Evolutionary conservation across 2,113 vertebrate genomes (phyloP).

Genomic region (Brachyhypopomus gauderio): DNA sequence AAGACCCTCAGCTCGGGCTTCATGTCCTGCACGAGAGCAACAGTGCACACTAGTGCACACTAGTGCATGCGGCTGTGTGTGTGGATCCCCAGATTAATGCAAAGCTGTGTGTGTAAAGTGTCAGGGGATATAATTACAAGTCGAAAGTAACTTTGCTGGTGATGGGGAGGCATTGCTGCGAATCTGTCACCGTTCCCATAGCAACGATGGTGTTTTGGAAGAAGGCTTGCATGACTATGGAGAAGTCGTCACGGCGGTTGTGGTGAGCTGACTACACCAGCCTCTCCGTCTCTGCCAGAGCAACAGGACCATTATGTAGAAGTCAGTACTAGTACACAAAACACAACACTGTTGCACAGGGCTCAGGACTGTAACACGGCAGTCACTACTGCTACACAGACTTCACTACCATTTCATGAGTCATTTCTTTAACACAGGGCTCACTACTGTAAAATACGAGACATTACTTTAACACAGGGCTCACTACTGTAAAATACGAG

Average conservation of each 20-base stretch:
- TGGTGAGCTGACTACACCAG: slow-evolving; percentile 74
- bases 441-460: no score
- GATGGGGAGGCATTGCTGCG: neutral
- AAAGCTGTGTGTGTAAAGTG: no score
- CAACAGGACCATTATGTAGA: neutral
- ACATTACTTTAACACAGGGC: no score
- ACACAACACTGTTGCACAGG: no score
- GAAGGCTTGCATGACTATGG: slow-evolving; percentile 83
- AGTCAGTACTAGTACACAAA: no score
- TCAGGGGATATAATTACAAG: neutral
- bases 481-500: no score
- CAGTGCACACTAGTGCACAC: neutral
- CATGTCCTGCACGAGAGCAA: slow-evolving; percentile 68
- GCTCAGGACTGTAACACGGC: no score
- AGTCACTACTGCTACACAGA: no score
- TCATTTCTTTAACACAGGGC: no score
- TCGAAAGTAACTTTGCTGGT: neutral
- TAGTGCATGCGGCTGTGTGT: neutral
- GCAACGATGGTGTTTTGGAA: slow-evolving; percentile 81
- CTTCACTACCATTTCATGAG: no score
- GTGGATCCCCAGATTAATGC: neutral
- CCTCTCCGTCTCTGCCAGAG: slow-evolving; percentile 62
- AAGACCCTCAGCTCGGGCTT: slow-evolving; percentile 82
- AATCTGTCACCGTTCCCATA: slow-evolving; percentile 73
- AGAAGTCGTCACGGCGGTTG: slow-evolving; percentile 78